These are phyloP conservation scores for Notarius lentiginosus DNA, from an alignment of 2,113 vertebrate species.

Conservation along the genomic window DNA sequence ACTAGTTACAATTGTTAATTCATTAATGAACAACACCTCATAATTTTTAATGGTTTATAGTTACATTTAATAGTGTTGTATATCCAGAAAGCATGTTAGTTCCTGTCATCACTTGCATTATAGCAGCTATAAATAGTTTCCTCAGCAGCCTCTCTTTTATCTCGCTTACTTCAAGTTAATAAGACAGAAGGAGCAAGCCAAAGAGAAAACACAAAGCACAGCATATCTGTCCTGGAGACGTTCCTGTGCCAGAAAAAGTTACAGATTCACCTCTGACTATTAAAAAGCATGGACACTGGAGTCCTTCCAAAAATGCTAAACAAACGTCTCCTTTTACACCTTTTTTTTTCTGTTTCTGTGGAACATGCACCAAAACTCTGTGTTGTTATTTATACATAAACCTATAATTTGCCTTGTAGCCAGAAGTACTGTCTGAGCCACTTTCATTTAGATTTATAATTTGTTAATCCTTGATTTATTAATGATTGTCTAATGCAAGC, in stretches of 20 bases:
- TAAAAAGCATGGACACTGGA: background rate
- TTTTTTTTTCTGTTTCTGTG: background rate
- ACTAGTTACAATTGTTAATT: background rate
- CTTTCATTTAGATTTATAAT: background rate
- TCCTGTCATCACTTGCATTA: background rate
- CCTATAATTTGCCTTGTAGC: background rate
- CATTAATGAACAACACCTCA: background rate
- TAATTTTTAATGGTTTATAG: background rate
- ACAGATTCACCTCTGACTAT: background rate
- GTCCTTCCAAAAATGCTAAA: background rate
- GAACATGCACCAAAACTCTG: background rate
- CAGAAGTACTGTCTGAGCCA: background rate
- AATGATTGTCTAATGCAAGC: background rate
- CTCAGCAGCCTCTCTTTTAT: background rate
- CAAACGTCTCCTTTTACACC: background rate
- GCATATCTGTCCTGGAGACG: too few relatives aligned
- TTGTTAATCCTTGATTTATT: background rate
- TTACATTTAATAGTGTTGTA: background rate
- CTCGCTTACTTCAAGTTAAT: background rate
- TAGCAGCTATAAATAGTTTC: background rate
- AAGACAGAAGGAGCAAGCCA: background rate
- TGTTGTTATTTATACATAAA: background rate
- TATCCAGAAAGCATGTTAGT: background rate
- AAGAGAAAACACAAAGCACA: background rate
- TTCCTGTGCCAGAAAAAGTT: too few relatives aligned